Base-by-base conservation (phyloP, 1,140 invertebrate species). In the Scaptomyza hsui region DNA sequence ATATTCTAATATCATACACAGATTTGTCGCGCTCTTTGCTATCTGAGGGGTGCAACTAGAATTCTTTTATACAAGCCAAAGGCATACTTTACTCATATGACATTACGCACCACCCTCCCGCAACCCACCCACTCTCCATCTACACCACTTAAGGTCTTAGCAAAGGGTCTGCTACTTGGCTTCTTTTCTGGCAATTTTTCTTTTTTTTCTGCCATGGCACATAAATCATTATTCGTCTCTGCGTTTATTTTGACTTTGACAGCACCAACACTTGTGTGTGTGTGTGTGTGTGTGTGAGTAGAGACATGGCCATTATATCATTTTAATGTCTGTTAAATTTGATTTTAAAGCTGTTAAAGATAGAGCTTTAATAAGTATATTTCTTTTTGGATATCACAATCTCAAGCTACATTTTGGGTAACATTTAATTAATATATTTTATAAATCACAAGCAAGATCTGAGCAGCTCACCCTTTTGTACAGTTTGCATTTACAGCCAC, bases 401-500 rank as follows among this genome's bases (percentile, higher is more conserved):
- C 52, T 63, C 35, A 32, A 41, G 65, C 57, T 18, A 48, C 48
- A 48, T 62, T 29, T 69, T 62, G 47, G 65, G 55, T 39, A 19
- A 26, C 57, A 65, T 86, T 88, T 88, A 86, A 86, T 86, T 88
- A 86, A 86, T 88, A 82, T 49, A 86, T 78, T 88, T 86, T 72
- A 78, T 82, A 86, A 86, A 86, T 82, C 74, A 88, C 60, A 61
- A 41, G 12, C 32, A 52, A 29, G 9, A 26, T 12, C 16, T n/a
- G 18, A 29, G 42, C 29, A 39, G 39, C 35, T 62, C 64, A 71
- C 65, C 74, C 18, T 13, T 47, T 65, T 44, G 67, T 49, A 76
- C 71, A 51, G 18, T 44, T 55, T 49, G 41, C 62, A 62, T 59
- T 78, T 67, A 15, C 52, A 60, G 52, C 49, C 57, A 75, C 74